Base-by-base conservation (phyloP, 1,140 invertebrate species). In the Augochlora pura region DNA sequence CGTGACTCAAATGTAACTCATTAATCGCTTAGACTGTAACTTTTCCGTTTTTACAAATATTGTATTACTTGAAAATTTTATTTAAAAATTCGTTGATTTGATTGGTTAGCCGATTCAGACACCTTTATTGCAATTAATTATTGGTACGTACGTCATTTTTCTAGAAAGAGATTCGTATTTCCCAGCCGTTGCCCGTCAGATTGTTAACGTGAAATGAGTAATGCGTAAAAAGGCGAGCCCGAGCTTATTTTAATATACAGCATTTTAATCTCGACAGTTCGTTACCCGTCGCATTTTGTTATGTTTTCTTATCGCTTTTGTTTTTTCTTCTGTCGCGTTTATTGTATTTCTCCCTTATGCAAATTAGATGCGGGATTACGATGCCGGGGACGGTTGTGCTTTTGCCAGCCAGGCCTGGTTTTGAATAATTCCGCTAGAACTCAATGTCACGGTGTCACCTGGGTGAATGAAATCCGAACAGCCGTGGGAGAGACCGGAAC, bases 281-380 rank as follows among this genome's bases (percentile, higher is more conserved):
- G 64, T 21, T 46, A 8, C 1, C 0, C 25, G 21, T 57, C 32
- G 2, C 1, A 32, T 21, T 60, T 46, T 23, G 27, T 68, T 25
- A 23, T 16, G 16, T 38, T 14, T 23, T 59, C 16, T 42, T 32
- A 16, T 9, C 69, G 72, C 84, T 87, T 83, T 88, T 90, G 88
- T 88, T 86, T 90, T 88, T 83, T 76, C 83, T 65, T 82, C 72
- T 65, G 76, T 83, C 80, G 83, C 80, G 79, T 88, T 89, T 84
- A 87, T 84, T 84, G 80, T 82, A 77, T 85, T 87, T 77, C 82
- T 86, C 78, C 81, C 87, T 90, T 87, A 90, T 90, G 90, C 87
- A 90, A 86, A 91, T 91, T 77, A 84, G 87, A 89, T 89, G 88
- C 84, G 86, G 87, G 90, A 86, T 85, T 87, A 86, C 88, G 87